Percentiles rank a stretch among this genome's conserved stretches.
Conservation (phyloP, 2,113 vertebrate species). For the Australoheros scitulus region DNA sequence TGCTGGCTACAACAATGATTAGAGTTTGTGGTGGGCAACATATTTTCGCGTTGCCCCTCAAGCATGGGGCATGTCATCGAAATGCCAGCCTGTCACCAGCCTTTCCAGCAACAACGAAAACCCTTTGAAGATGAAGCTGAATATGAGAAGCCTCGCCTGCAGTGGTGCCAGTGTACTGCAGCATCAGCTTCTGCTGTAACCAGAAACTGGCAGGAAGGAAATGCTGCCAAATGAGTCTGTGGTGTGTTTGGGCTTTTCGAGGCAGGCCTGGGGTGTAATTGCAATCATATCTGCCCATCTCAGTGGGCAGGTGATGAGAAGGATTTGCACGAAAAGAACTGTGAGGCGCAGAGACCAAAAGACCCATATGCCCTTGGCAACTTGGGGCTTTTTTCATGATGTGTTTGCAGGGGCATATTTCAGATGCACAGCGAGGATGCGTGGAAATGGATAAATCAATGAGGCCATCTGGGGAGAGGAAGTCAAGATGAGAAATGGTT, state of each 20-base stretch:
- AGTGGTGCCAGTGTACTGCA: slow-evolving; percentile 42
- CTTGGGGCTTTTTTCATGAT: slow-evolving; percentile 35
- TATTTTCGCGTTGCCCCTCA: slow-evolving; percentile 16
- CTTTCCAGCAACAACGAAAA: slow-evolving; percentile 36
- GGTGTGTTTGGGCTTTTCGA: neutral
- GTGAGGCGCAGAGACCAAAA: slow-evolving; percentile 8
- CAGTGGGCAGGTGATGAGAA: slow-evolving; percentile 54
- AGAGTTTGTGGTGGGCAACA: slow-evolving; percentile 26
- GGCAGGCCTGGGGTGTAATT: slow-evolving; percentile 36
- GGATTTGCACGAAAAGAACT: slow-evolving; percentile 21
- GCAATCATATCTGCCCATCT: slow-evolving; percentile 39
- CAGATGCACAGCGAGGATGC: slow-evolving; percentile 61
- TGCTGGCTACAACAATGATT: slow-evolving; percentile 16
- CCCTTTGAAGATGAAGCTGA: slow-evolving; percentile 59
- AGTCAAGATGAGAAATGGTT: slow-evolving; percentile 66
- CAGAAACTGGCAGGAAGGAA: slow-evolving; percentile 19
- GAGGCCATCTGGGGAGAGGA: slow-evolving; percentile 72
- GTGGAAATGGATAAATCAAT: slow-evolving; percentile 72
- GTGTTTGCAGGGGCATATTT: slow-evolving; percentile 61
- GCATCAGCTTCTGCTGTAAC: slow-evolving; percentile 47
- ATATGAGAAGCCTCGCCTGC: slow-evolving; percentile 42
- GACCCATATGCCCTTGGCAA: slow-evolving; percentile 36
- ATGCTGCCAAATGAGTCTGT: slow-evolving; percentile 20
- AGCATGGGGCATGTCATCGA: slow-evolving; percentile 14
- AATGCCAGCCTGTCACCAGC: slow-evolving; percentile 33